Base-by-base conservation (phyloP, 2,888 invertebrate species). In the Polymixis flavicincta region DNA sequence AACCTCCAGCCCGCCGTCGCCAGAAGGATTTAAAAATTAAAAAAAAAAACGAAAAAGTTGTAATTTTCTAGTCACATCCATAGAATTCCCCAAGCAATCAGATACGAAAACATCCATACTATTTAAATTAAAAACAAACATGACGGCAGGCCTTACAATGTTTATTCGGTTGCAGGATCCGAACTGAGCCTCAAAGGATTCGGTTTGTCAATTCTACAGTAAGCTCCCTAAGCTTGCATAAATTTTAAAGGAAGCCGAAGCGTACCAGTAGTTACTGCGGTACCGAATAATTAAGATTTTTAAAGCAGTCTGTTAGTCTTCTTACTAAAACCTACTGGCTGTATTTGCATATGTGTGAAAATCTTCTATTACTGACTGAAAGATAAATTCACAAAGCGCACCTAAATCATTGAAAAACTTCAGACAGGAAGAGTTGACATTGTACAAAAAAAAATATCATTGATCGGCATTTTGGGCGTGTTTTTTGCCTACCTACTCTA, bases 221-320 rank as follows among this genome's bases (percentile, higher is more conserved):
- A 78, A 82, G 71, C 82, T 71, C n/a, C 32, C 55, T 68, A 71
- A 82, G 81, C 81, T 82, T 74, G 82, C 70, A 82, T 82, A 74
- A 52, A 82, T 82, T 82, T 72, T 57, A 64, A 70, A 77, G 78
- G 59, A 78, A 74, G 11, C 67, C 57, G 11, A 70, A 71, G 50
- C 60, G 32, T n/a, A 60, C 57, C 63, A 67, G 67, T 70, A 60
- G 66, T 57, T 64, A 22, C 52, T 61, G 28, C 55, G 64, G 45
- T 22, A 42, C 14, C 22, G 78, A 74, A 78, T 74, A 74, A 78
- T 82, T 82, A 82, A 78, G 63, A 52, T 71, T 71, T 57, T 71
- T 68, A 28, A 71, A 65, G 25, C 61, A 60, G 52, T 52, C 6
- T 32, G 52, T 60, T 19, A 74, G 52, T 74, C 45, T 2, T 14